Evolutionary conservation across 1,140 invertebrate species (phyloP), one percentile per base, ranked within the genome.

Genomic region (Odontomachus brunneus): DNA sequence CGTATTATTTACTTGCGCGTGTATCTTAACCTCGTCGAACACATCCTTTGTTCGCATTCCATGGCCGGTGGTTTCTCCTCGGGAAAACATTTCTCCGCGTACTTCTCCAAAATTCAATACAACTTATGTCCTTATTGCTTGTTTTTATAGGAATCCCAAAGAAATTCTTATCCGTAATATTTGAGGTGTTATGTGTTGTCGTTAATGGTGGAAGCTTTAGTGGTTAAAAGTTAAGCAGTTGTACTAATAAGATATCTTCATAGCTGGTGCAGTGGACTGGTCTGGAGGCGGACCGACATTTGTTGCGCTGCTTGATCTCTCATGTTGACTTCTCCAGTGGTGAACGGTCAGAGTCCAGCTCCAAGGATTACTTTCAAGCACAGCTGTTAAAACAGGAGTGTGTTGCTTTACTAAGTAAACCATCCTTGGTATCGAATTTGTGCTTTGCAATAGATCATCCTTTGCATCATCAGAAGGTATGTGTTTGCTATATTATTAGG

Each of bases 241-340:
- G 12, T 17, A 5, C 1, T 80, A 57, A 80, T 69, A 29, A 44
- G 9, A 3, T 48, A 7, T 33, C 1, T 69, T 1, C 0, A 1
- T 93, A 98, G 97, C 95, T 97, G 94, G 96, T 97, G 84, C 95
- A 95, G 94, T 95, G 96, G 92, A 96, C 97, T 95, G 97, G 97
- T 94, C 95, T 97, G 93, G 97, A 98, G 95, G 97, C 97, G 94
- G 97, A 98, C 95, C 96, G 97, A 95, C 97, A 98, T 95, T 96
- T 97, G 93, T 96, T 97, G 94, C 96, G 97, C 94, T 97, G 97
- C 95, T 96, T 98, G 93, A 97, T 98, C 94, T 97, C 97, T 90
- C 95, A 95, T 90, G 95, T 96, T 89, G 95, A 96, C 91, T 96
- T 96, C 93, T 94, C 94, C 90, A 95, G 95, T 82, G 94, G 94